phyloP scores from a whole-genome alignment of 2,797 vertebrate genomes.

The Dendrocincla tyrannina region DNA sequence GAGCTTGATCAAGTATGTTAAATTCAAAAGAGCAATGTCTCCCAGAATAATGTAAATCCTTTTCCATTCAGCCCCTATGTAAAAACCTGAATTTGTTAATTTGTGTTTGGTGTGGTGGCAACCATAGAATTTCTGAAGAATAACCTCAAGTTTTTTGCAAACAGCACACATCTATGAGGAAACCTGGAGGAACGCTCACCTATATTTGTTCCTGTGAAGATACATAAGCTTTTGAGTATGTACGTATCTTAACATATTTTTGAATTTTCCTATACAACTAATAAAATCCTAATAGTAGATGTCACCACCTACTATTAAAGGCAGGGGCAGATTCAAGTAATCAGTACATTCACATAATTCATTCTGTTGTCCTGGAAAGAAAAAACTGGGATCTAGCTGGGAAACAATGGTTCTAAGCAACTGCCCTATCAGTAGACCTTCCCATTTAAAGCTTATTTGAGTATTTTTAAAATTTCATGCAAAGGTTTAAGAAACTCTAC shows the following conservation, averaged over 20 bases:
- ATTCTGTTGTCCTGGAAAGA: not conserved
- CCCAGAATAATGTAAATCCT: not conserved
- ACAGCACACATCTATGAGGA: not conserved
- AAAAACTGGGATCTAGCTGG: not conserved
- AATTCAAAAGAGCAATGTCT: not conserved
- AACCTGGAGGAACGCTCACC: not conserved
- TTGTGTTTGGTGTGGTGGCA: not conserved
- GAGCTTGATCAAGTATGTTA: not conserved
- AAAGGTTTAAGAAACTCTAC: not conserved
- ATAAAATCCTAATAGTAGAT: not conserved
- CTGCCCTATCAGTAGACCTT: not conserved
- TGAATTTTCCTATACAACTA: not conserved
- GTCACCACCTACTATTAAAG: not conserved
- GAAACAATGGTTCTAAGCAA: not conserved
- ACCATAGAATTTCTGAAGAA: not conserved
- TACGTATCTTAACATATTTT: not conserved
- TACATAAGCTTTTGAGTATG: not conserved
- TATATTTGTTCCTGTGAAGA: not conserved
- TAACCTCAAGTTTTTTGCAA: not conserved
- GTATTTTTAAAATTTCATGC: not conserved
- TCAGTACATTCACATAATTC: not conserved
- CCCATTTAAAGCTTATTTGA: not conserved
- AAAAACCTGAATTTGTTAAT: not conserved
- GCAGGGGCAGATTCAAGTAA: not conserved
- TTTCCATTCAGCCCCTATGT: not conserved